Evolutionary conservation across 2,888 invertebrate genomes (phyloP).

Genomic region (Nephrotoma guestfalica): DNA sequence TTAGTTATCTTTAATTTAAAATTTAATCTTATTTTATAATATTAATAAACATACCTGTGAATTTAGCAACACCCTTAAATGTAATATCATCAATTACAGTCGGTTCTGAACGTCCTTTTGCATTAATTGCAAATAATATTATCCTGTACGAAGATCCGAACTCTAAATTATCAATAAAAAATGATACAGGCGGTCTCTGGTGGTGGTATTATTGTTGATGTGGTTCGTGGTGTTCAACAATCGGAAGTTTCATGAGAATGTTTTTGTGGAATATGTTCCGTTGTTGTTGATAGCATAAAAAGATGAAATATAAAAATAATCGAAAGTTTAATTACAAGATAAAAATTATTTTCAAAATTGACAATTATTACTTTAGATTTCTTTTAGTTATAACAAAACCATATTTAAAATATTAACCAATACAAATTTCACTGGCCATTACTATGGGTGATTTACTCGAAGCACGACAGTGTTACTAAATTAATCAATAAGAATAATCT

Average conservation of each 20-base stretch:
- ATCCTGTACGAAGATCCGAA: slow-evolving; percentile 65
- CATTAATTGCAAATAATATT: slow-evolving; percentile 72
- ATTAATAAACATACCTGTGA: slow-evolving; percentile 47
- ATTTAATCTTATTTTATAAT: not conserved
- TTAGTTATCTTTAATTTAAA: not conserved
- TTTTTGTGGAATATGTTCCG: not conserved
- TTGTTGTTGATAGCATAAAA: not conserved
- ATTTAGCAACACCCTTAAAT: slow-evolving; percentile 74
- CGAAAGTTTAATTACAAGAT: not conserved
- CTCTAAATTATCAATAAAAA: slow-evolving; percentile 40
- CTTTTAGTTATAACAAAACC: too few relatives aligned
- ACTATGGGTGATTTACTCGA: not conserved
- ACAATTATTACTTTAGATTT: too few relatives aligned
- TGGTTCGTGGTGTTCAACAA: not conserved
- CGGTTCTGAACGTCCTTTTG: slow-evolving; percentile 75
- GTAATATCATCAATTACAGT: slow-evolving; percentile 71
- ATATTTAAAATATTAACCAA: too few relatives aligned
- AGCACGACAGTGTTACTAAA: not conserved
- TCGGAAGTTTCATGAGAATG: not conserved
- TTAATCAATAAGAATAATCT: not conserved
- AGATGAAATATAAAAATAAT: not conserved
- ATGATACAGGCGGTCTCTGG: slow-evolving; percentile 28
- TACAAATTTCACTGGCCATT: too few relatives aligned
- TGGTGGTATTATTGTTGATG: not conserved
- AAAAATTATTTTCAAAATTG: too few relatives aligned